Evolutionary conservation across 2,113 vertebrate species (phyloP).

Genomic region (Thunnus thynnus): DNA sequence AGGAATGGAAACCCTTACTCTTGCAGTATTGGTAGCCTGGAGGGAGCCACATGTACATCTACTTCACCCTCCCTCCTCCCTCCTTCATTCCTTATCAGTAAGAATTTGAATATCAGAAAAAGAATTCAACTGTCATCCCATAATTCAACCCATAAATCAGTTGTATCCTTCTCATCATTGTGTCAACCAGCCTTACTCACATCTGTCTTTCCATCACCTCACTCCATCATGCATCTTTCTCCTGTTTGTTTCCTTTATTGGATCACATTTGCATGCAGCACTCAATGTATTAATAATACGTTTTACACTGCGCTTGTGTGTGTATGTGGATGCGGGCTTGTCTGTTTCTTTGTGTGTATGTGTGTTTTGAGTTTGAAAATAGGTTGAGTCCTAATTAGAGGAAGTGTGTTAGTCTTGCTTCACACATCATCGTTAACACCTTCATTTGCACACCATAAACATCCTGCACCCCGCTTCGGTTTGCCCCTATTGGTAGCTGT

Average conservation of each 20-base stretch:
- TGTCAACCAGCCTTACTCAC: constrained; percentile 16
- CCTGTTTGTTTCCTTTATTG: constrained; percentile 60
- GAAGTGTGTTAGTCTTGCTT: constrained; percentile 32
- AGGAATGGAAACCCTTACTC: constrained; percentile 24
- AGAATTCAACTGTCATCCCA: constrained; percentile 25
- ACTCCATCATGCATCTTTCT: constrained; percentile 15
- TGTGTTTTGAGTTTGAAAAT: constrained; percentile 43
- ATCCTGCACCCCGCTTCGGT: not conserved
- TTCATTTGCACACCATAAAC: constrained; percentile 35
- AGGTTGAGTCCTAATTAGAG: constrained; percentile 61
- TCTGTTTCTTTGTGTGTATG: not conserved
- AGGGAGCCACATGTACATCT: not conserved
- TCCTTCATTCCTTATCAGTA: constrained; percentile 26
- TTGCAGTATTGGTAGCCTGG: constrained; percentile 5
- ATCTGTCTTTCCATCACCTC: constrained; percentile 19
- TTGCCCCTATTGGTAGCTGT: not conserved
- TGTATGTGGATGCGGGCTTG: not conserved
- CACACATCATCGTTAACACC: constrained; percentile 18
- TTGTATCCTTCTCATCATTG: not conserved
- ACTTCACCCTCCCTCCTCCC: constrained; percentile 5
- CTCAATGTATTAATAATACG: constrained; percentile 37
- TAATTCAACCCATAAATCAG: constrained; percentile 38
- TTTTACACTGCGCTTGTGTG: constrained; percentile 24
- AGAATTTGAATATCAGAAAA: constrained; percentile 43
- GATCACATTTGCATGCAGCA: constrained; percentile 70